A percentile compares a stretch with the other conserved stretches of the same genome.
phyloP scores from a whole-genome alignment of 2,888 invertebrate species.

The Leptinotarsa peninsularis region DNA sequence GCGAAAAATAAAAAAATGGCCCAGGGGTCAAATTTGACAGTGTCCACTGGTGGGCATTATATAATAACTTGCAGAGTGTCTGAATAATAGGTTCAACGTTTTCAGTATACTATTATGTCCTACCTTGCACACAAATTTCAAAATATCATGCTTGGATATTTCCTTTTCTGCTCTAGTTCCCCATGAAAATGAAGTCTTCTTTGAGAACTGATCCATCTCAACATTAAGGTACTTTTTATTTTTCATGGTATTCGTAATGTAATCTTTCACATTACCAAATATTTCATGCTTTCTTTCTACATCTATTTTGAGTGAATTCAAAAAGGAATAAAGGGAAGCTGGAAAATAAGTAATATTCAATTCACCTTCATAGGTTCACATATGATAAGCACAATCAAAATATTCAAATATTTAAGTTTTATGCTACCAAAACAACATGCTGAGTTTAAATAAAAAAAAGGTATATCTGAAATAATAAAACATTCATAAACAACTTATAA shows the following conservation, averaged over 20 bases:
- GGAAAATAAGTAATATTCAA: too few relatives aligned
- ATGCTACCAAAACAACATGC: too few relatives aligned
- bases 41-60: too few relatives aligned
- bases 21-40: too few relatives aligned
- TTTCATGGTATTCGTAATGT: slow-evolving; percentile 49
- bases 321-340: slow-evolving; percentile 55
- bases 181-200: slow-evolving; percentile 52
- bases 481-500: not conserved
- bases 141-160: slow-evolving; percentile 54
- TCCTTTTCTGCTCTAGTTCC: slow-evolving; percentile 56
- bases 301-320: slow-evolving; percentile 52
- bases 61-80: too few relatives aligned
- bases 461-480: too few relatives aligned
- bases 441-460: too few relatives aligned
- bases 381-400: too few relatives aligned
- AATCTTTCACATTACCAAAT: slow-evolving; percentile 56
- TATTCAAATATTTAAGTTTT: not conserved
- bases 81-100: too few relatives aligned
- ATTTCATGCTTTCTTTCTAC: slow-evolving; percentile 50
- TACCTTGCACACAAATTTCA: slow-evolving; percentile 55
- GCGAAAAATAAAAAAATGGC: not conserved
- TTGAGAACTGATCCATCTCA: slow-evolving; percentile 50
- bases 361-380: too few relatives aligned
- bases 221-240: slow-evolving; percentile 52
- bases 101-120: not conserved